Percentiles rank a stretch among this genome's conserved stretches.
phyloP scores from a whole-genome alignment of 2,888 invertebrate species.

The Podabrus alpinus region DNA sequence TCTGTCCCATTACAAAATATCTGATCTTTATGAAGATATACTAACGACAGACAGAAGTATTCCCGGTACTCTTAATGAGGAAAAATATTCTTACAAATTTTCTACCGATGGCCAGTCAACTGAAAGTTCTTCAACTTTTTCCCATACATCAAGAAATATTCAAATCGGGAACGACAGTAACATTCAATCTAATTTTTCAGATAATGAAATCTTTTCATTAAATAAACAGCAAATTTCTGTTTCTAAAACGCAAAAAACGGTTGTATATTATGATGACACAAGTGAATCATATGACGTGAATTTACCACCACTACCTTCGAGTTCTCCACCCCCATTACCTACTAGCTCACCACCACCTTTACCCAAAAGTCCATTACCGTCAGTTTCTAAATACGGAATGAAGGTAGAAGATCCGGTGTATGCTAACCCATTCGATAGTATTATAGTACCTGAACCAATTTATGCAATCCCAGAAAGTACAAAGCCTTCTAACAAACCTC shows the following conservation, averaged over 20 bases:
- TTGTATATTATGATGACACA: slow-evolving; percentile 21
- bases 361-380: slow-evolving; percentile 34
- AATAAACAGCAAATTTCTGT: not conserved
- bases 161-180: not conserved
- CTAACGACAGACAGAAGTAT: not conserved
- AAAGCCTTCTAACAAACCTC: not conserved
- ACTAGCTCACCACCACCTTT: slow-evolving; percentile 33
- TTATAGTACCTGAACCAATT: slow-evolving; percentile 1
- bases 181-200: not conserved
- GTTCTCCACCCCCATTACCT: slow-evolving; percentile 1
- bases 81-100: not conserved
- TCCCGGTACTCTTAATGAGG: not conserved
- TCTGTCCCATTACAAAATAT: not conserved
- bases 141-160: not conserved
- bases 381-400: slow-evolving; percentile 7
- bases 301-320: slow-evolving; percentile 16
- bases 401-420: not conserved
- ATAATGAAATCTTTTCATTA: not conserved
- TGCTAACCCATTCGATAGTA: slow-evolving; percentile 4
- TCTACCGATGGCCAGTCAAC: not conserved
- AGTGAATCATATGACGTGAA: not conserved
- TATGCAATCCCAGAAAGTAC: slow-evolving; percentile 7
- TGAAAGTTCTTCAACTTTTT: not conserved
- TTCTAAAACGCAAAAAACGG: not conserved
- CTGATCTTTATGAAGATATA: not conserved